Base-by-base conservation (phyloP, 2,888 invertebrate species). In the Steromphala cineraria region DNA sequence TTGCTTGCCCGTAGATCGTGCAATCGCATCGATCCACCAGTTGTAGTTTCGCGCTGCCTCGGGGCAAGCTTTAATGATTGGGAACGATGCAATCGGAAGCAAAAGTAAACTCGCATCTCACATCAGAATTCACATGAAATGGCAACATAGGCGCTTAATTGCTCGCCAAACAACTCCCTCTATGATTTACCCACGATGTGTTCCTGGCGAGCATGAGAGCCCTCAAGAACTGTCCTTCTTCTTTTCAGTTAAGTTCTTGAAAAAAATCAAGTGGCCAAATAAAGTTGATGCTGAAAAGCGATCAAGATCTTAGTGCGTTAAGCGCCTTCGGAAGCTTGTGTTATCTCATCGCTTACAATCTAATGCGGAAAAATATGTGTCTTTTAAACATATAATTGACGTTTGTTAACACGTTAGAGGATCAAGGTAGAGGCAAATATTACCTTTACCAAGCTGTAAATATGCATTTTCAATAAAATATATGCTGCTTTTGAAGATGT, bases 81-180 rank as follows among this genome's bases (percentile, higher is more conserved):
- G 31, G 40, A 17, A n/a, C 36, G 71, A 71, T 40, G 71, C 31
- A 71, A 71, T 71, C 71, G 71, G 71, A 71, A 71, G 36, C 71
- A 19, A 71, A 71, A 71, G 71, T 71, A 71, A 71, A 71, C 71
- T 40, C 19, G 10, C 31, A 40, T 31, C 36, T 19, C 36, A 40
- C 71, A 13, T 71, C 71, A 36, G 71, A 71, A 71, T 71, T 71
- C 36, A 31, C 31, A 40, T 71, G 40, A 71, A 71, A 71, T 36
- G 36, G 71, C 71, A 71, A 71, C 28, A 71, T 17, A 19, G 19
- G 71, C 71, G 40, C 19, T 19, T 71, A 71, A 71, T 71, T 71
- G 71, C 71, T 36, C 71, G 10, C 71, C 71, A 71, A 71, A 71
- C 71, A 71, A 71, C 36, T 71, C 40, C 36, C 19, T 17, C 40